Conservation (phyloP, 2,888 invertebrate species). For the Junonia oenone region DNA sequence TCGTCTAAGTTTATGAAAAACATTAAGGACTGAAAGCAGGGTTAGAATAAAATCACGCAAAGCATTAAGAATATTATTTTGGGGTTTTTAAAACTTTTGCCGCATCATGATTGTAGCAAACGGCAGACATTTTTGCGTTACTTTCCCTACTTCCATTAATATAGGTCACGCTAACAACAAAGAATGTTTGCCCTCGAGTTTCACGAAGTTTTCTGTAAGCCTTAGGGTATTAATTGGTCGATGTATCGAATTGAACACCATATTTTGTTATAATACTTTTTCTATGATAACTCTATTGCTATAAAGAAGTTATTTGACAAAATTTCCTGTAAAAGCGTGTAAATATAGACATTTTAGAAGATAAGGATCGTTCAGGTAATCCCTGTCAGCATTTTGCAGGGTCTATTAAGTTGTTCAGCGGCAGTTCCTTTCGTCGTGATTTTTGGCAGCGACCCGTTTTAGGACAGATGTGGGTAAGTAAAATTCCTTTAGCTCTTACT, state of each 20-base stretch:
- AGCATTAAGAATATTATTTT: slow-evolving; percentile 11
- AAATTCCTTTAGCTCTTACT: neutral
- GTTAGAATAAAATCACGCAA: slow-evolving; percentile 3
- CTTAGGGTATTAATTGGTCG: neutral
- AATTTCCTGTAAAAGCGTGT: neutral
- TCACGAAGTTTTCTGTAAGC: neutral
- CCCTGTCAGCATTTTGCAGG: slow-evolving; percentile 2
- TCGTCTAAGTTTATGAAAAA: neutral
- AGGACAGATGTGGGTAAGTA: slow-evolving; percentile 3
- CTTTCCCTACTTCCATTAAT: slow-evolving; percentile 5
- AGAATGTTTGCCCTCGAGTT: neutral
- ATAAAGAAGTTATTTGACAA: neutral
- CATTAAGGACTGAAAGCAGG: neutral
- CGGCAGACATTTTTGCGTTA: slow-evolving; percentile 2
- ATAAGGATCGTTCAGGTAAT: neutral
- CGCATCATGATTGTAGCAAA: slow-evolving; percentile 8
- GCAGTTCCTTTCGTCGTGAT: slow-evolving; percentile 13
- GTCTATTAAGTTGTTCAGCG: slow-evolving; percentile 5
- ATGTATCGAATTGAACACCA: neutral
- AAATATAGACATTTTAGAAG: neutral
- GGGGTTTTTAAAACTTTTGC: slow-evolving; percentile 5
- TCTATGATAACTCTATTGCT: neutral
- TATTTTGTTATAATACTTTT: neutral
- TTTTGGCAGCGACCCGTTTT: slow-evolving; percentile 6
- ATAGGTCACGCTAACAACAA: slow-evolving; percentile 14